Conservation (phyloP, 2,888 invertebrate species). For the Ectemnius cavifrons region DNA sequence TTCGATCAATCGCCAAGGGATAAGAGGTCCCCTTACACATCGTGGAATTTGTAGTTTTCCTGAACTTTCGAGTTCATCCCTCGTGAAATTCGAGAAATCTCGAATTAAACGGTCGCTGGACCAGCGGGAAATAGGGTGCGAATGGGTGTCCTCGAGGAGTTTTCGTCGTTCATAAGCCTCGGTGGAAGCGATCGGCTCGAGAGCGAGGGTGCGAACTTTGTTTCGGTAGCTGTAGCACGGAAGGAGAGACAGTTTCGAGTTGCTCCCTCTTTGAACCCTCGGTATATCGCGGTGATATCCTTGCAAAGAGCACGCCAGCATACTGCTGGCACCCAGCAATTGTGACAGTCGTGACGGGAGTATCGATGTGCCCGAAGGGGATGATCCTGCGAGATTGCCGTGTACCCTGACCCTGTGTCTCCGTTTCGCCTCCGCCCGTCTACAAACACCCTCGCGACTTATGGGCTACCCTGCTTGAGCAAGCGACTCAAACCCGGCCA, state of each 20-base stretch:
- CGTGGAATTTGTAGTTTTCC: neutral
- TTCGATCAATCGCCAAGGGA: neutral
- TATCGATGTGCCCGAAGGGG: slow-evolving; percentile 36
- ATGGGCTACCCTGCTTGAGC: slow-evolving; percentile 14
- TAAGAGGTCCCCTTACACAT: neutral
- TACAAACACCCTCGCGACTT: slow-evolving; percentile 24
- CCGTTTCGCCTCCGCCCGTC: slow-evolving; percentile 31
- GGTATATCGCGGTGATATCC: too few species aligned
- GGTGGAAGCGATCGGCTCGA: slow-evolving; percentile 5
- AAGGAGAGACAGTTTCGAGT: slow-evolving; percentile 21
- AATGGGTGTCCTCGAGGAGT: slow-evolving; percentile 31
- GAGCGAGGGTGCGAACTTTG: slow-evolving; percentile 38
- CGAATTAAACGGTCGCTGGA: slow-evolving; percentile 16
- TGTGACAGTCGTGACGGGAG: slow-evolving; percentile 48
- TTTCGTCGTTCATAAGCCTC: slow-evolving; percentile 23
- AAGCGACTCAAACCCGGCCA: slow-evolving; percentile 27
- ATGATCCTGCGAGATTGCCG: slow-evolving; percentile 47
- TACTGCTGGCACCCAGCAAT: slow-evolving; percentile 19
- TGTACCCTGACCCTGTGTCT: slow-evolving; percentile 24
- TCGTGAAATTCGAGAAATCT: slow-evolving; percentile 7
- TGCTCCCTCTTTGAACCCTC: neutral
- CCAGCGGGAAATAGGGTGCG: slow-evolving; percentile 14
- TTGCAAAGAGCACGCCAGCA: neutral
- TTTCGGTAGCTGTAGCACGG: slow-evolving; percentile 16
- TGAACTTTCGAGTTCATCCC: neutral